These are phyloP conservation scores for Papilio polyxenes DNA, from an alignment of 1,140 invertebrate species.

Conservation along the genomic window DNA sequence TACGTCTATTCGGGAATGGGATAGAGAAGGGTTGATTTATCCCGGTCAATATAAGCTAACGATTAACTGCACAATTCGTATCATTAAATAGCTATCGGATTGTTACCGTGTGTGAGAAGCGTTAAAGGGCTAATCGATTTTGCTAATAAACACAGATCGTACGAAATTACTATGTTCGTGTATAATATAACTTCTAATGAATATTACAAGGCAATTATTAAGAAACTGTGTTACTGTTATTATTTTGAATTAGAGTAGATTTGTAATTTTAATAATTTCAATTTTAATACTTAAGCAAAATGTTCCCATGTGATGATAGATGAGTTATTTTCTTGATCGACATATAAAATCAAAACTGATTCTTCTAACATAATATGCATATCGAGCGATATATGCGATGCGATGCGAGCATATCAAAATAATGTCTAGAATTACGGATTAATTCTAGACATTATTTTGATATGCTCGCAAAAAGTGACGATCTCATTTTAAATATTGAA, in stretches of 20 bases:
- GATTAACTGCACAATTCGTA: constrained; percentile 39
- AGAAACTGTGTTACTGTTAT: neutral
- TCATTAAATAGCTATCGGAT: constrained; percentile 36
- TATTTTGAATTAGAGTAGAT: neutral
- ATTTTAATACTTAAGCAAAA: too few relatives aligned
- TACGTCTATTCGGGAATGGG: neutral
- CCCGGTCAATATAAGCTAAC: constrained; percentile 32
- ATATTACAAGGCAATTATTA: constrained; percentile 2
- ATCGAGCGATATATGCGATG: too few relatives aligned
- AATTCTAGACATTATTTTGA: too few relatives aligned
- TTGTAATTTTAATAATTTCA: too few relatives aligned
- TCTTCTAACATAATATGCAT: too few relatives aligned
- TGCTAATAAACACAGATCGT: constrained; percentile 5
- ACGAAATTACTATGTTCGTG: neutral
- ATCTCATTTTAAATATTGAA: too few relatives aligned
- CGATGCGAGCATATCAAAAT: too few relatives aligned
- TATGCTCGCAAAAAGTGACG: too few relatives aligned
- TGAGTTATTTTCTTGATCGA: too few relatives aligned
- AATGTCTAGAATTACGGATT: too few relatives aligned
- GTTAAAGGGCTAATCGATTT: constrained; percentile 22
- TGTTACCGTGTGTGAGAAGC: constrained; percentile 23
- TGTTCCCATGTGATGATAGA: too few relatives aligned
- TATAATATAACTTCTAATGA: neutral
- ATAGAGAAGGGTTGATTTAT: constrained; percentile 30
- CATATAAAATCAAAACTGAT: too few relatives aligned